Evolutionary conservation across 2,113 vertebrate species (phyloP), one percentile per base, ranked within the genome.

Genomic region (Melozone crissalis): DNA sequence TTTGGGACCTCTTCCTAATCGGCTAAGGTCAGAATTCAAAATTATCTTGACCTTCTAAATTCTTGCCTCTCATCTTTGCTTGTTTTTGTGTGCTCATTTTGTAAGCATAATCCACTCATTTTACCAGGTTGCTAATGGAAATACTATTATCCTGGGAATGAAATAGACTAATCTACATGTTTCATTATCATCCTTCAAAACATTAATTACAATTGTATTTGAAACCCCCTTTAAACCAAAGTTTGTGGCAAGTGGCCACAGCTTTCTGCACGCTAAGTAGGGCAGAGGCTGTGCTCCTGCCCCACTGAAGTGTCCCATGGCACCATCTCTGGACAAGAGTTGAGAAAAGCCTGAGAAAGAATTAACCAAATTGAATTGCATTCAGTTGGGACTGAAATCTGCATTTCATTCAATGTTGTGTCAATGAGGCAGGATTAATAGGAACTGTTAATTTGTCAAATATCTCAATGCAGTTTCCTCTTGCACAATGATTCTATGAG

Each of bases 221-320:
- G 39, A 59, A 82, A 58, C 7, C 11, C 7, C 5, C 21, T 57
- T 31, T 59, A 66, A 69, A 61, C 14, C 10, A 11, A 24, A 81
- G 12, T 62, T 22, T 9, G 2, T 71, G n/a, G 31, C 24, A 69
- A 41, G 27, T 19, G 30, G 30, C 18, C 54, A 11, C 41, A 77
- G 33, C 5, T 82, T 75, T 67, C 35, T 2, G 6, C 4, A 1
- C 4, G 8, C 15, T 44, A 18, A 19, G 18, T 13, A 49, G 77
- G 39, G 35, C 52, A 78, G 87, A 87, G 55, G 55, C 46, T 69
- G 63, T 46, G 33, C 28, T 28, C 1, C 1, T 80, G 49, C 28
- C 22, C 1, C 0, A 18, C 41, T 31, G 16, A 19, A 0, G 0
- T 12, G 26, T 41, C 33, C 37, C 35, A 12, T 0, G 0, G 62